These are phyloP conservation scores for Pterostichus niger DNA, from an alignment of 2,888 invertebrate genomes.

Conservation along the genomic window DNA sequence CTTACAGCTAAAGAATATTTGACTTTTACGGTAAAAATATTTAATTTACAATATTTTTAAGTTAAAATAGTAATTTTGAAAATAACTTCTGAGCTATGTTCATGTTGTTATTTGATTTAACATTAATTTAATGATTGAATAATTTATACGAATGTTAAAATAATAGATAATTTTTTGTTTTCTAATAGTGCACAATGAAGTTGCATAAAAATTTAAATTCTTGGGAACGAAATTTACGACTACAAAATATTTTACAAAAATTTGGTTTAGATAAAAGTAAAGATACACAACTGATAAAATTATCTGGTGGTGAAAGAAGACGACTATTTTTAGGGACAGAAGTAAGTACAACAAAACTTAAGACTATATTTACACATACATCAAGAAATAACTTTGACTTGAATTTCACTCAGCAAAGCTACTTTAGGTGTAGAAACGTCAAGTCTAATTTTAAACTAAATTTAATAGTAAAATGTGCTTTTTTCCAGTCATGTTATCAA, in stretches of 20 bases:
- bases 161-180: conserved; percentile 27
- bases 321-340: conserved; percentile 88
- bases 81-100: too few relatives aligned
- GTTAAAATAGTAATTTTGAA: too few relatives aligned
- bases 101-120: too few relatives aligned
- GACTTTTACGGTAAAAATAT: conserved; percentile 86
- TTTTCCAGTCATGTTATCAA: too few relatives aligned
- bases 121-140: too few relatives aligned
- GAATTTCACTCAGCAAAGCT: too few relatives aligned
- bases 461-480: too few relatives aligned
- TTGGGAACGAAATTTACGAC: conserved; percentile 20
- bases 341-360: conserved; percentile 78
- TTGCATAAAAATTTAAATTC: conserved; percentile 79
- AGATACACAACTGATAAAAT: conserved; percentile 84
- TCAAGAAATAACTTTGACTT: neutral
- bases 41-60: too few relatives aligned
- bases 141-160: too few relatives aligned
- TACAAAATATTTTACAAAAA: conserved; percentile 76
- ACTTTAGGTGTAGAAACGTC: too few relatives aligned
- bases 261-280: conserved; percentile 86
- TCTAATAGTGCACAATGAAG: conserved; percentile 85
- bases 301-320: conserved; percentile 94
- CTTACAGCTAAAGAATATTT: conserved; percentile 90
- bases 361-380: conserved; percentile 72
- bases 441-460: too few relatives aligned